phyloP scores from a whole-genome alignment of 2,113 vertebrate genomes.

The Ailuropoda melanoleuca region DNA sequence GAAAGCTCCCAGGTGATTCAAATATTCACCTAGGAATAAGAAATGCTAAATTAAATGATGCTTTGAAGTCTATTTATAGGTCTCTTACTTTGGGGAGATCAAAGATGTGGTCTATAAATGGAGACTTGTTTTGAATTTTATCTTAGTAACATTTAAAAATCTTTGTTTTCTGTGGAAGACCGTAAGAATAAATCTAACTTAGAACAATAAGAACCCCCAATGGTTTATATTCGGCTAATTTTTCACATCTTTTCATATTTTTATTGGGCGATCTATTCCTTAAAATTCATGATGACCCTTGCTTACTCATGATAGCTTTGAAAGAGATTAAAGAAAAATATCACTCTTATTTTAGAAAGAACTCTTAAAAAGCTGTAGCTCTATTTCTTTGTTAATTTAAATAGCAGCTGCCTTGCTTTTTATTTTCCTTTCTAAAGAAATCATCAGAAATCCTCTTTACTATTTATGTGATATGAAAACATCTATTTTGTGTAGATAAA shows the following conservation, averaged over 20 bases:
- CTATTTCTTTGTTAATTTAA: slow-evolving; percentile 36
- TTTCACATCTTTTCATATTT: neutral
- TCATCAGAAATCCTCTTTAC: neutral
- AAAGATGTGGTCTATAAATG: neutral
- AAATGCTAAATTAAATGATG: neutral
- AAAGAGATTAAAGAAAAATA: slow-evolving; percentile 10
- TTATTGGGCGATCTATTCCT: neutral
- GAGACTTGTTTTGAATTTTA: slow-evolving; percentile 16
- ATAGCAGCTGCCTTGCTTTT: neutral
- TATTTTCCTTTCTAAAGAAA: neutral
- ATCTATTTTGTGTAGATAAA: neutral
- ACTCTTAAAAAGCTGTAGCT: neutral
- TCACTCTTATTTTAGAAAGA: neutral
- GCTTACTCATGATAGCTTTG: neutral
- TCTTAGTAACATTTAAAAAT: slow-evolving; percentile 14
- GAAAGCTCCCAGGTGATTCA: neutral
- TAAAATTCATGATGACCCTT: neutral
- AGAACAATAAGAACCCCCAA: neutral
- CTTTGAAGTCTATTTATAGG: neutral
- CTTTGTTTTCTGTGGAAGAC: neutral
- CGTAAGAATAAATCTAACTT: neutral
- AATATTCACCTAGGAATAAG: neutral
- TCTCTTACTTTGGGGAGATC: neutral
- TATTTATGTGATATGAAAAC: neutral
- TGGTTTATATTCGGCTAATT: neutral